Conservation (phyloP, 2,113 vertebrate genomes). For the Calypte anna region DNA sequence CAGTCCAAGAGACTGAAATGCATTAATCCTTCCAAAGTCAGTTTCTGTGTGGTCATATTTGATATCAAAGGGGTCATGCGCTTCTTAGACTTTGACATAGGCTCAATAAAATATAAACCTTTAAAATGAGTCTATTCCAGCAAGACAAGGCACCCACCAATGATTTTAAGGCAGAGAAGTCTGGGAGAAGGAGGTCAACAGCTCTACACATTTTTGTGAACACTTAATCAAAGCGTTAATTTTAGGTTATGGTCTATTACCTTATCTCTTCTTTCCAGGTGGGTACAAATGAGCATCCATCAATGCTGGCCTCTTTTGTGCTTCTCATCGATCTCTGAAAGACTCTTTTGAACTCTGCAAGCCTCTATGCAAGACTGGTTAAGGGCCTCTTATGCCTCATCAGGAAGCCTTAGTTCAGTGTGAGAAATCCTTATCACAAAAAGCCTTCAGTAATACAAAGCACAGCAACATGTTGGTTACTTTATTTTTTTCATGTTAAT, state of each 20-base stretch:
- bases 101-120: not conserved
- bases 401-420: fast-evolving
- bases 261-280: not conserved
- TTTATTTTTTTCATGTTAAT: not conserved
- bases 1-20: not conserved
- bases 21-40: not conserved
- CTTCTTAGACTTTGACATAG: not conserved
- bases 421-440: not conserved
- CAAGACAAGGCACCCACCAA: not conserved
- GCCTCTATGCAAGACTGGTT: not conserved
- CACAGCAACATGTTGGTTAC: not conserved
- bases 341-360: not conserved
- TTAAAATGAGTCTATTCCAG: not conserved
- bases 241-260: not conserved
- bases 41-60: not conserved
- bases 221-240: not conserved
- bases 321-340: not conserved
- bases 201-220: not conserved
- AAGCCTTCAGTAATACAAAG: not conserved
- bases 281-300: not conserved
- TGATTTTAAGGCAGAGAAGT: not conserved
- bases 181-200: not conserved
- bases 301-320: not conserved
- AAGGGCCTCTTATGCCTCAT: not conserved
- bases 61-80: not conserved